Base-by-base conservation (phyloP, 1,140 invertebrate genomes). In the Drosophila orena region DNA sequence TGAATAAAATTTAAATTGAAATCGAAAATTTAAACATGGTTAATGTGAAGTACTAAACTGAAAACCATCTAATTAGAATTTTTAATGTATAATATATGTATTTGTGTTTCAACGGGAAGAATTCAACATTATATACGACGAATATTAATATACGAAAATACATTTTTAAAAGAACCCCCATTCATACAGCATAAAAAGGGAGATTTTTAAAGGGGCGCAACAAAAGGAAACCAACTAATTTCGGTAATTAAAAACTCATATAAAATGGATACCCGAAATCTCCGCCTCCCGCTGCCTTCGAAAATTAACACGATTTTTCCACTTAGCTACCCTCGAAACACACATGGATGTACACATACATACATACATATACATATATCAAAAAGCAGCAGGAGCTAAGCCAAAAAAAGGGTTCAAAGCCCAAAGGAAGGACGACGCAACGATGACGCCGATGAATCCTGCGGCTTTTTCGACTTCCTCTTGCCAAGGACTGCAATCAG, bases 161-260 rank as follows among this genome's bases (percentile, higher is more conserved):
- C 12, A 64, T 62, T 50, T 2, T 50, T 2, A 35, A 42, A 34
- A 40, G 0, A 0, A 14, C 40, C 11, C 27, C 20, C 44, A 17
- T 22, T 64, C 22, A 15, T 5, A 42, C 5, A n/a, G 7, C 6
- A 24, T 24, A 17, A 55, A 40, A 38, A 6, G 44, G 0, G 4
- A 64, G 11, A 47, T 52, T 38, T 6, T 17, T 52, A 49, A 47
- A 42, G 24, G 59, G 17, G 11, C n/a, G 47, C n/a, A 11, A 55
- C 15, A 12, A 35, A 34, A 72, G 71, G 77, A 77, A 79, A 59
- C 50, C 42, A 73, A 76, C 88, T 81, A 91, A 91, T 88, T 91
- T 91, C 70, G 55, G 83, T 91, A 91, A 91, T 91, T 91, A 91
- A 89, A 91, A 91, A 90, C 79, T 90, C 86, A 89, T 91, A 91